These are phyloP conservation scores for Ephestia elutella DNA, from an alignment of 1,140 invertebrate genomes.

Conservation along the genomic window DNA sequence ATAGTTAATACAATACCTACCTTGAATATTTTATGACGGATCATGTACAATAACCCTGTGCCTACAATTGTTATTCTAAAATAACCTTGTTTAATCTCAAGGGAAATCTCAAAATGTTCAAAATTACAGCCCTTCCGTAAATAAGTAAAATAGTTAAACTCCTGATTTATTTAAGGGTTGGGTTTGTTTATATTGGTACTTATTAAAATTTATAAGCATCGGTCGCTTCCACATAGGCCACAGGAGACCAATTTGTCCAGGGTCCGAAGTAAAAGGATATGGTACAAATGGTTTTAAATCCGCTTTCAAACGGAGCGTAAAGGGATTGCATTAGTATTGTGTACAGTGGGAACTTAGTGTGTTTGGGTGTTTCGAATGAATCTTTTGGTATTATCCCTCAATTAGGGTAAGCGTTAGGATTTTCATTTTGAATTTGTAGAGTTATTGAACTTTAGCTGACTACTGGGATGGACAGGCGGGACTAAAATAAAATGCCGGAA, in stretches of 20 bases:
- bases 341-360: neutral
- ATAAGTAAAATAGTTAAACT: constrained; percentile 4
- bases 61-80: neutral
- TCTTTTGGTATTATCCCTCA: neutral
- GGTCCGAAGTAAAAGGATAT: constrained; percentile 2
- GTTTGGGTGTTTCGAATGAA: neutral
- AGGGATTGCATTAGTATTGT: neutral
- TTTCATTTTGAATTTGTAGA: constrained; percentile 10
- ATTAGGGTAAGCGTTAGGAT: neutral
- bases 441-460: no score
- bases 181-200: constrained; percentile 6
- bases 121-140: neutral
- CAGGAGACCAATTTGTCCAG: neutral
- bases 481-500: no score
- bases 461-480: no score
- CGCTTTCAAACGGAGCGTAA: neutral
- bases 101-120: neutral
- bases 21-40: no score
- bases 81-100: neutral
- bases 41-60: no score
- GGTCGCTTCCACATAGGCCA: neutral
- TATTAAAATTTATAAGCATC: constrained; percentile 8
- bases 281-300: constrained; percentile 8
- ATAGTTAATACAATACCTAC: no score
- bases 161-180: neutral